Base-by-base conservation (phyloP, 2,797 vertebrate genomes). In the Intellagama lesueurii region DNA sequence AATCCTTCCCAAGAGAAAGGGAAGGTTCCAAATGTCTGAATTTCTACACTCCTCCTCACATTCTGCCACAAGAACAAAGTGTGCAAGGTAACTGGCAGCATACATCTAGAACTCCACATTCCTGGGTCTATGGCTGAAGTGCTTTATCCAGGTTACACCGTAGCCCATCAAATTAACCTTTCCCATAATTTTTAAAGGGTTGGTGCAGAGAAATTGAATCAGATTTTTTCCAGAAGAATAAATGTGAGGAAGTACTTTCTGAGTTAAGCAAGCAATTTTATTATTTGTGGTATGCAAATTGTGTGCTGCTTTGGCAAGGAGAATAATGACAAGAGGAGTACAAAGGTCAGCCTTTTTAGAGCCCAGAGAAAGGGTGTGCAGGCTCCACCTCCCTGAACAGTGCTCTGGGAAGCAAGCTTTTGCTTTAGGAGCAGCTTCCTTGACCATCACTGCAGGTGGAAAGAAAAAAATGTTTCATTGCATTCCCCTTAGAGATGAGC, bases 1-100 rank as follows among this genome's bases (percentile, higher is more conserved):
- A 89, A 30, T 84, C 47, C 26, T 88, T 84, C 60, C 73, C 47
- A 24, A 73, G 47, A 60, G 68, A 49, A 12, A 52, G 22, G 28
- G 22, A 69, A 32, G n/a, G 32, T 1, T 73, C 68, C 69, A 73
- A 88, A 76, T 5, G n/a, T 19, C 87, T 64, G 24, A 17, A 78
- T 84, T 78, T 78, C 70, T 84, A 16, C 17, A 24, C 17, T 70
- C 35, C 3, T 35, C 64, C 75, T 12, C 83, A 69, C 66, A 26
- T 79, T 87, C 44, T 69, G 76, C 64, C 69, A 87, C 6, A 79
- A 84, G n/a, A 78, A 69, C 44, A 83, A 68, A 69, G 81, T 3
- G 28, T 87, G 64, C 44, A 87, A 87, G 35, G n/a, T 76, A 76
- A 66, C 6, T 40, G 44, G 28, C n/a, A 75, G n/a, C 47, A 47